Percentiles rank a stretch among this genome's conserved stretches.
Evolutionary conservation across 1,140 invertebrate genomes (phyloP).

Genomic region (Drosophila arawakana): DNA sequence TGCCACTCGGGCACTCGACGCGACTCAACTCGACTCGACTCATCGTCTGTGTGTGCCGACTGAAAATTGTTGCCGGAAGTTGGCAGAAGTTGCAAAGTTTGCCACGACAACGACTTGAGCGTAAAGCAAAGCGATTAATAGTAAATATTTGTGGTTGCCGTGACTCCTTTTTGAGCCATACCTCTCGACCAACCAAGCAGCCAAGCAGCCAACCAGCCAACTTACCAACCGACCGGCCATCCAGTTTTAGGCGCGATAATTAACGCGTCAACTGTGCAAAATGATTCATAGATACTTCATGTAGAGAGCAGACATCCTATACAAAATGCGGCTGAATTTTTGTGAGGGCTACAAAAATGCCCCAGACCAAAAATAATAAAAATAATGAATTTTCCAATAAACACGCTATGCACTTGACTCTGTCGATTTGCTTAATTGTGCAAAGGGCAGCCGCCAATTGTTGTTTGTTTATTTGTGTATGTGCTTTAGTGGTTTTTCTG

Average conservation of each 20-base stretch:
- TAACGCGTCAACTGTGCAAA: conserved; percentile 22
- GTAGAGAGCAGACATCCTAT: background rate
- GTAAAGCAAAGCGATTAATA: conserved; percentile 71
- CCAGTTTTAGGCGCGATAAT: conserved; percentile 10
- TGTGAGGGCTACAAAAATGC: background rate
- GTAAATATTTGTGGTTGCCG: conserved; percentile 45
- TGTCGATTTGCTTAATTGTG: conserved; percentile 58
- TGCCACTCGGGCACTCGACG: conserved; percentile 14
- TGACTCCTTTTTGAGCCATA: conserved; percentile 3
- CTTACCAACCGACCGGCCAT: background rate
- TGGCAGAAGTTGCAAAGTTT: conserved; percentile 68
- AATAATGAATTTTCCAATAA: conserved; percentile 15
- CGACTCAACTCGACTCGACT: too few species aligned
- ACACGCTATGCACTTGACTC: conserved; percentile 42
- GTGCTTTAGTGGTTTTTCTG: conserved; percentile 17
- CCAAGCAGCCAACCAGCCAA: background rate
- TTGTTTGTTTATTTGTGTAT: conserved; percentile 7
- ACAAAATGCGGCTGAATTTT: background rate
- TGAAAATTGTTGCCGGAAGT: conserved; percentile 73
- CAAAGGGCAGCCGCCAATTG: conserved; percentile 66
- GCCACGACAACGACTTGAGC: conserved; percentile 46
- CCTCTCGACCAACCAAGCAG: background rate
- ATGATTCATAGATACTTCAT: conserved; percentile 19
- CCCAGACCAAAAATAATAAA: background rate
- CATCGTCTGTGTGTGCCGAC: conserved; percentile 19